phyloP scores from a whole-genome alignment of 2,888 invertebrate species.

The Dasysyrphus albostriatus region DNA sequence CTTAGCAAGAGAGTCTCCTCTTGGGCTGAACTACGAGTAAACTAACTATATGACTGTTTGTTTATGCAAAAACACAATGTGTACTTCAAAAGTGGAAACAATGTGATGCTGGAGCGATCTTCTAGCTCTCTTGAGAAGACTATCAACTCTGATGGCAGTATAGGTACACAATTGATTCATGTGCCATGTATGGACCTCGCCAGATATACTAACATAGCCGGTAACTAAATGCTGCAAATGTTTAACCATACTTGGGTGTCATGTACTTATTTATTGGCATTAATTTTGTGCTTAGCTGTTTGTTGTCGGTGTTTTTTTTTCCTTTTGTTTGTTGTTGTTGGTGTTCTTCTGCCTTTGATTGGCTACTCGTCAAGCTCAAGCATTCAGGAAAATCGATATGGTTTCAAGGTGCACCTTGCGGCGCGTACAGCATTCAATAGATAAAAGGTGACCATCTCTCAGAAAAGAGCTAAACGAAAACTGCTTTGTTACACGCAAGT shows the following conservation, averaged over 20 bases:
- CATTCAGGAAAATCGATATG: slow-evolving; percentile 21
- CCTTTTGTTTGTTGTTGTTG: slow-evolving; percentile 3
- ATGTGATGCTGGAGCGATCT: slow-evolving; percentile 55
- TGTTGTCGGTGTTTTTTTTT: not conserved
- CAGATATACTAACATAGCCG: slow-evolving; percentile 46
- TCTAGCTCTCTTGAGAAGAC: slow-evolving; percentile 17
- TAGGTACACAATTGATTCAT: slow-evolving; percentile 71
- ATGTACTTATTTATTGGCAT: slow-evolving; percentile 76
- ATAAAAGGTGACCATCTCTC: slow-evolving; percentile 6
- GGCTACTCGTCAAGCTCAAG: slow-evolving; percentile 70
- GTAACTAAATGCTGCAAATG: slow-evolving; percentile 74
- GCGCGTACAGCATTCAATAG: slow-evolving; percentile 31
- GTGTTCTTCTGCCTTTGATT: slow-evolving; percentile 34
- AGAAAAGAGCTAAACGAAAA: too few species aligned
- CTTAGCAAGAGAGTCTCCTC: not conserved
- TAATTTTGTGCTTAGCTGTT: slow-evolving; percentile 57
- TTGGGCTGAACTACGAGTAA: not conserved
- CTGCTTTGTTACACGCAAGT: too few species aligned
- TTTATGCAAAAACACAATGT: slow-evolving; percentile 68
- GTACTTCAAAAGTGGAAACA: slow-evolving; percentile 65
- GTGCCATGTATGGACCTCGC: slow-evolving; percentile 68
- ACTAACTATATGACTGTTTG: slow-evolving; percentile 13
- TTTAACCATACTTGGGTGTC: slow-evolving; percentile 76
- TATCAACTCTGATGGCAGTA: slow-evolving; percentile 22
- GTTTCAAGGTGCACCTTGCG: slow-evolving; percentile 48